phyloP scores from a whole-genome alignment of 2,113 vertebrate species.

The Osmerus eperlanus region DNA sequence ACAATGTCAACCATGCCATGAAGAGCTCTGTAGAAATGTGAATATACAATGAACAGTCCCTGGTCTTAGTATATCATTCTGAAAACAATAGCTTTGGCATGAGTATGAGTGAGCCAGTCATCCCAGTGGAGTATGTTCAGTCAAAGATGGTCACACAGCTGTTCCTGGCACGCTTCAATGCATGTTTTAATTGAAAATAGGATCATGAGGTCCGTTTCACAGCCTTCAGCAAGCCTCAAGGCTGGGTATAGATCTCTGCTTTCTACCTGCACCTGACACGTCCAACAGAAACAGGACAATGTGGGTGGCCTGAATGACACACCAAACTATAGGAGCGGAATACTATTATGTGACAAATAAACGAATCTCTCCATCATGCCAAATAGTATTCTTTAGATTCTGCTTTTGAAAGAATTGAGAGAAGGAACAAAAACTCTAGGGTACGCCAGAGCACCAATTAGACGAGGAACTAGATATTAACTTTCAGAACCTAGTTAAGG shows the following conservation, averaged over 20 bases:
- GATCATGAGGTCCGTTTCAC: neutral
- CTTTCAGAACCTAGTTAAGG: neutral
- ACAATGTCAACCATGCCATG: too few relatives aligned
- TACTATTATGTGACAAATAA: neutral
- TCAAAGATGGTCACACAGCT: neutral
- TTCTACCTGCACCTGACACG: neutral
- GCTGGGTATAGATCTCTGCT: neutral
- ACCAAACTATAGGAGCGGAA: neutral
- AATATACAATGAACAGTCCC: neutral
- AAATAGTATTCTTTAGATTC: neutral
- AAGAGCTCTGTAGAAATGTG: neutral
- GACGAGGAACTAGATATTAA: neutral
- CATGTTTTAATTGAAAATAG: slow-evolving; percentile 15
- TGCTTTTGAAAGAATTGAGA: neutral
- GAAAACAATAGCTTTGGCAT: neutral
- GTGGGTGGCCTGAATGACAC: neutral
- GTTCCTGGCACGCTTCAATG: slow-evolving; percentile 8
- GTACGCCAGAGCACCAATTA: neutral
- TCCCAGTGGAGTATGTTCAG: neutral
- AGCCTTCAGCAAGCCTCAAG: neutral
- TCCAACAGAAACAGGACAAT: neutral
- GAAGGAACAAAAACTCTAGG: neutral
- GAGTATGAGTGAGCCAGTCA: neutral
- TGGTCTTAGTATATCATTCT: neutral
- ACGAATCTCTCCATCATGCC: neutral